Conservation (phyloP, 2,113 vertebrate species). For the Cygnus atratus region DNA sequence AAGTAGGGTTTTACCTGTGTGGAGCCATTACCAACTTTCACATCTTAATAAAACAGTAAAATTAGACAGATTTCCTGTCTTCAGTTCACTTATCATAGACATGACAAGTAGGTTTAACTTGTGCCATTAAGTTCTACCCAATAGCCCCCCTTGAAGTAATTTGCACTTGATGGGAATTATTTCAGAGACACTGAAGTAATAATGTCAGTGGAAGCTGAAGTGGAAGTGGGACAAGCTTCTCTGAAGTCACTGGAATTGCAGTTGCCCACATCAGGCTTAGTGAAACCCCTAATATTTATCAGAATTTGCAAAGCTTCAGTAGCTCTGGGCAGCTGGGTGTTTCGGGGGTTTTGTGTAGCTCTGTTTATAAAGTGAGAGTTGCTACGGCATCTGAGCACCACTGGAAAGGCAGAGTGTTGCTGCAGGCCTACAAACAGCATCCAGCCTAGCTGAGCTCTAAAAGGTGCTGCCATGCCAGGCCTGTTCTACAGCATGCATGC, state of each 20-base stretch:
- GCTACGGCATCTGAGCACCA: constrained; percentile 27
- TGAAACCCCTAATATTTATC: neutral
- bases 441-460: neutral
- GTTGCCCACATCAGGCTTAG: neutral
- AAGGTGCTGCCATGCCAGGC: neutral
- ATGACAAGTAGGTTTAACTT: neutral
- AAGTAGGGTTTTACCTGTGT: neutral
- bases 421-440: neutral
- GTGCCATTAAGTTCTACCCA: neutral
- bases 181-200: neutral
- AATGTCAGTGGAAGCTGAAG: neutral
- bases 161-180: neutral
- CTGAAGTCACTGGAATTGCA: neutral
- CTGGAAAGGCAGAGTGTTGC: neutral
- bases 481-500: neutral
- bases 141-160: neutral
- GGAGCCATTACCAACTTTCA: constrained; percentile 14
- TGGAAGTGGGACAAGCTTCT: neutral
- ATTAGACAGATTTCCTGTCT: neutral
- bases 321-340: neutral
- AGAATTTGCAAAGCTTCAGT: neutral
- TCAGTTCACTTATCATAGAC: neutral
- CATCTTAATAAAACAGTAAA: constrained; percentile 25
- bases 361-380: constrained; percentile 23
- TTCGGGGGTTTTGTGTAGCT: neutral